phyloP scores from a whole-genome alignment of 2,113 vertebrate genomes.

The Nesogale talazaci region DNA sequence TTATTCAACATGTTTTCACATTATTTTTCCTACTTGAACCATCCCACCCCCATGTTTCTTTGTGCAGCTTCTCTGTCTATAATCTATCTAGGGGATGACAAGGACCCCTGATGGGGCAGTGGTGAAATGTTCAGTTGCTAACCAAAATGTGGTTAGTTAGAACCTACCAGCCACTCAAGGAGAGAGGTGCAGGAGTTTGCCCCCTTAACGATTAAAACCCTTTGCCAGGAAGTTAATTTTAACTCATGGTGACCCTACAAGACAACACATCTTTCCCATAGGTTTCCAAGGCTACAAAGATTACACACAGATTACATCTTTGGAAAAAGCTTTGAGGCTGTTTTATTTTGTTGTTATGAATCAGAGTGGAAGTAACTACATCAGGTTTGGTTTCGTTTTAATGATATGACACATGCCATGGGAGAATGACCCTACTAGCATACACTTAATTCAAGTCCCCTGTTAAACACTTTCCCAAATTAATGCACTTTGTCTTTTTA shows the following conservation, averaged over 20 bases:
- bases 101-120: not conserved
- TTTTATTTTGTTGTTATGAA: not conserved
- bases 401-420: not conserved
- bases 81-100: not conserved
- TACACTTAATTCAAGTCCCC: not conserved
- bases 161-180: not conserved
- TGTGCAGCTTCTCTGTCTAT: not conserved
- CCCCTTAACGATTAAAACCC: not conserved
- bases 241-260: not conserved
- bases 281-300: not conserved
- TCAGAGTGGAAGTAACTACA: not conserved
- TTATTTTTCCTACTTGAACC: not conserved
- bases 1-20: slow-evolving; percentile 69
- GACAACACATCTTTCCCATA: not conserved
- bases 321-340: not conserved
- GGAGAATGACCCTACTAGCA: not conserved
- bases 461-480: not conserved
- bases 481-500: not conserved
- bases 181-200: not conserved
- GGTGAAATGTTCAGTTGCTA: not conserved
- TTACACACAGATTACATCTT: not conserved
- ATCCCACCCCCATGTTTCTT: not conserved
- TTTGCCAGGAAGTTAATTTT: not conserved
- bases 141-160: not conserved
- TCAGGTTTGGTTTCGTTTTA: not conserved